Evolutionary conservation across 2,888 invertebrate genomes (phyloP).

Genomic region (Cecidostiba fungosa): DNA sequence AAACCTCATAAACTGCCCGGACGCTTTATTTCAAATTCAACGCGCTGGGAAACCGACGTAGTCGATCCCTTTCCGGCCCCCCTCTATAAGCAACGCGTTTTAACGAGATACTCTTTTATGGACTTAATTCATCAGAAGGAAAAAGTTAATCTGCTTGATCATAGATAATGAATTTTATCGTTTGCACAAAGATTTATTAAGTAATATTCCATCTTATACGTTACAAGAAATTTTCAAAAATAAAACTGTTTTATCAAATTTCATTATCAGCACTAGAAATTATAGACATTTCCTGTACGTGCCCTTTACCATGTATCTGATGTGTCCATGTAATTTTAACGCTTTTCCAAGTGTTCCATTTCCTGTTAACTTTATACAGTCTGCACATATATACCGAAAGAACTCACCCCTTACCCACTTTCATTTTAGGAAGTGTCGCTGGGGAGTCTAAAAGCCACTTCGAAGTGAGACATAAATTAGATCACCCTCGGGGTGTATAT

Average conservation of each 20-base stretch:
- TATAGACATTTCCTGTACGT: no score
- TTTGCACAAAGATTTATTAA: neutral
- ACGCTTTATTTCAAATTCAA: constrained; percentile 55
- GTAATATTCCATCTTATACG: no score
- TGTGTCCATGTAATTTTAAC: neutral
- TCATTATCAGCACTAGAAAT: no score
- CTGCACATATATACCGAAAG: constrained; percentile 34
- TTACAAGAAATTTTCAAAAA: no score
- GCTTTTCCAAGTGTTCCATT: neutral
- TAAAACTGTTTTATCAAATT: neutral
- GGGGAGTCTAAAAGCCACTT: constrained; percentile 27
- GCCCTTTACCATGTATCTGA: no score
- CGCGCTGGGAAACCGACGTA: constrained; percentile 11
- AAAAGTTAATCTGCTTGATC: neutral
- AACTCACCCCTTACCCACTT: constrained; percentile 40
- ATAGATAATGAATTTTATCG: neutral
- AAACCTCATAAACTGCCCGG: constrained; percentile 52
- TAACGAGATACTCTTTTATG: neutral
- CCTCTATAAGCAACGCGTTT: neutral
- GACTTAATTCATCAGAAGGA: neutral
- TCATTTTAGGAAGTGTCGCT: constrained; percentile 45
- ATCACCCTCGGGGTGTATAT: constrained; percentile 22
- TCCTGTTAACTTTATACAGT: constrained; percentile 15
- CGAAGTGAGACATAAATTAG: constrained; percentile 37
- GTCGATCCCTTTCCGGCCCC: constrained; percentile 6